Evolutionary conservation across 2,113 vertebrate species (phyloP).

Genomic region (Gadus macrocephalus): DNA sequence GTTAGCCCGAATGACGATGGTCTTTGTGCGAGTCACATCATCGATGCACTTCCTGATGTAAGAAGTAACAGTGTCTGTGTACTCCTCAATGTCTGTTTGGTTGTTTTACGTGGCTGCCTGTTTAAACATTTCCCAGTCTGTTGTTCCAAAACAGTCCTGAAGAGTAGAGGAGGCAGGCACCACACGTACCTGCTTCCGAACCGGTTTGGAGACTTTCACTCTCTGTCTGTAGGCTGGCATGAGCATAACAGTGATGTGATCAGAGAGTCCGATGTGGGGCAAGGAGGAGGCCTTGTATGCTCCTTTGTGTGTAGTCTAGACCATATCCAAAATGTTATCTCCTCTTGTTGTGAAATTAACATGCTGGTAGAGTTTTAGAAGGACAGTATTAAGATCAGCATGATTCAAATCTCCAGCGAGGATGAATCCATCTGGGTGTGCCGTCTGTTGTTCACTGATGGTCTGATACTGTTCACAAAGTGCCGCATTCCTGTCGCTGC

Average conservation of each 20-base stretch:
- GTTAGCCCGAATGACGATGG: neutral
- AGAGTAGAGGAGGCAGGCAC: neutral
- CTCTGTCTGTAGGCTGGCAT: slow-evolving; percentile 10
- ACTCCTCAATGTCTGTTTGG: slow-evolving; percentile 4
- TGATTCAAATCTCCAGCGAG: neutral
- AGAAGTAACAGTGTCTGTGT: slow-evolving; percentile 12
- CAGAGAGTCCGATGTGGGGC: too few relatives aligned
- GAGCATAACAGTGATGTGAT: neutral
- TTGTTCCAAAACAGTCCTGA: slow-evolving; percentile 12
- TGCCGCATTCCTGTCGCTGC: slow-evolving; percentile 3
- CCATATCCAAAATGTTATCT: neutral
- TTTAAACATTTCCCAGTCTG: slow-evolving; percentile 22
- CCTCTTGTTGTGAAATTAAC: neutral
- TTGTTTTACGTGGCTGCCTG: slow-evolving; percentile 11
- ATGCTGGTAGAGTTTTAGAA: neutral
- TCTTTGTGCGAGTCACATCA: slow-evolving; percentile 7
- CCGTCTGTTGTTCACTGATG: slow-evolving; percentile 24
- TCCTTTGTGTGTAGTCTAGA: too few relatives aligned
- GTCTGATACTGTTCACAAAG: slow-evolving; percentile 13
- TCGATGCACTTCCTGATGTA: neutral
- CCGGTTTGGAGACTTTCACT: slow-evolving; percentile 5
- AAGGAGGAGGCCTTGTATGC: too few relatives aligned
- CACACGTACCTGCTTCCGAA: neutral
- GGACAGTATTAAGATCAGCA: neutral
- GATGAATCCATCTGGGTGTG: slow-evolving; percentile 13